Percentiles rank a stretch among this genome's conserved stretches.
Conservation (phyloP, 2,113 vertebrate species). For the Phyllostomus hastatus region DNA sequence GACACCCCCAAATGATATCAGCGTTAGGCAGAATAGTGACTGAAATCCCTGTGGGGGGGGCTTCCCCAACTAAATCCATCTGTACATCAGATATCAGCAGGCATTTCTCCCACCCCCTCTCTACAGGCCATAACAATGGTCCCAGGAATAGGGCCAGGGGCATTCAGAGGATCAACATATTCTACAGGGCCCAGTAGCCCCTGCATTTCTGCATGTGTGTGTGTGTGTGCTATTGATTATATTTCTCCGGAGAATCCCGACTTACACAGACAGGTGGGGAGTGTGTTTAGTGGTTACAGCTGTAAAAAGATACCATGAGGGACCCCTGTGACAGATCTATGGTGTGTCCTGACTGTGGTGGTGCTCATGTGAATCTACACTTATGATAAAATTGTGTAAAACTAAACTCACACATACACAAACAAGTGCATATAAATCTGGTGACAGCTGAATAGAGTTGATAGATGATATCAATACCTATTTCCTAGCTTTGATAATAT, state of each 20-base stretch:
- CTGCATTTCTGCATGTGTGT: background rate
- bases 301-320: background rate
- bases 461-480: background rate
- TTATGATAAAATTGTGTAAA: background rate
- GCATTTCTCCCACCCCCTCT: background rate
- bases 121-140: background rate
- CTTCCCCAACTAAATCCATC: background rate
- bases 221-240: background rate
- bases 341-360: background rate
- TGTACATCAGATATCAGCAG: background rate
- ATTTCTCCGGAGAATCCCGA: background rate
- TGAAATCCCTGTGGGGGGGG: background rate
- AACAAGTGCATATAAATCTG: background rate
- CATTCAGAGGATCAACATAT: background rate
- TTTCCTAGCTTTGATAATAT: background rate
- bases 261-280: background rate
- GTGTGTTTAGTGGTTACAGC: background rate
- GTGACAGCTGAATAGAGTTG: background rate
- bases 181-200: background rate
- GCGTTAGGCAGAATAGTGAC: background rate
- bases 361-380: background rate
- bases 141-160: background rate
- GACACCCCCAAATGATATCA: background rate
- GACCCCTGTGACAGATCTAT: background rate
- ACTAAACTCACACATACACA: background rate